phyloP scores from a whole-genome alignment of 2,113 vertebrate species.

The Oreocharis arfaki region DNA sequence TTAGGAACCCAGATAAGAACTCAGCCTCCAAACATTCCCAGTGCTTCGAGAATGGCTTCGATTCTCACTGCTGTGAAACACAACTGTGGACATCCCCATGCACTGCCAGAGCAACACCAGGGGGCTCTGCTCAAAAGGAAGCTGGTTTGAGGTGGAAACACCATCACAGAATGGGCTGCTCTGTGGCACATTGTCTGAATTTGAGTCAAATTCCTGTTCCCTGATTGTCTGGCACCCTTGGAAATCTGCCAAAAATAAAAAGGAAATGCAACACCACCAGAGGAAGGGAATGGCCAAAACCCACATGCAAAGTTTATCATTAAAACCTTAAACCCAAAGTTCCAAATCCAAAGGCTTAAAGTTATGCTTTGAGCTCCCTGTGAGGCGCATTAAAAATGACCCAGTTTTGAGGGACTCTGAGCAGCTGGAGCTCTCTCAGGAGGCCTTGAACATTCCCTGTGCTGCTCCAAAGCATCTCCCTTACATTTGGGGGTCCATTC shows the following conservation, averaged over 20 bases:
- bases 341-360: not conserved
- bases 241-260: not conserved
- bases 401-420: not conserved
- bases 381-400: not conserved
- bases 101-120: not conserved
- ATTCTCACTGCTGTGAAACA: not conserved
- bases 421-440: not conserved
- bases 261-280: not conserved
- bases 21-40: not conserved
- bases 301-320: not conserved
- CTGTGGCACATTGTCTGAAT: not conserved
- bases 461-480: not conserved
- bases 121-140: not conserved
- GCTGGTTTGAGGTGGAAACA: not conserved
- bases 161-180: not conserved
- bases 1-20: not conserved
- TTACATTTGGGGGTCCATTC: not conserved
- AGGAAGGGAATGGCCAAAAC: not conserved
- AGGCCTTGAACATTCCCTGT: not conserved
- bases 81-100: fast-evolving
- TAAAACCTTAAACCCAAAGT: not conserved
- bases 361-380: not conserved
- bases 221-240: not conserved
- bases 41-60: not conserved
- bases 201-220: not conserved